Evolutionary conservation across 1,140 invertebrate species (phyloP).

Genomic region (Protaetia brevitarsis): DNA sequence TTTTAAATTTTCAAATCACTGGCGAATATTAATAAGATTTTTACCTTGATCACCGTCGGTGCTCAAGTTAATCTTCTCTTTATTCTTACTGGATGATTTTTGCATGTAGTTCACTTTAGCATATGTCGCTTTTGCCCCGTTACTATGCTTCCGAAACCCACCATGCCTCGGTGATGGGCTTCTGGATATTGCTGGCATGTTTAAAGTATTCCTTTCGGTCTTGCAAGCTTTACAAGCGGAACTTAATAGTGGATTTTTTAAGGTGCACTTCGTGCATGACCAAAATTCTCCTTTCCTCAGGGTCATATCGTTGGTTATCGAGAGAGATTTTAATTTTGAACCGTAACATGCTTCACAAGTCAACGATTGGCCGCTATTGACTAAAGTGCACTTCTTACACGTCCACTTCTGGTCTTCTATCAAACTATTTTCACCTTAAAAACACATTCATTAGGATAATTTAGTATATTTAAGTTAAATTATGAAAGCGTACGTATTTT

Average conservation of each 20-base stretch:
- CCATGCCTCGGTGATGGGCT: constrained; percentile 50
- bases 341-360: constrained; percentile 82
- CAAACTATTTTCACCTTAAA: neutral
- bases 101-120: constrained; percentile 36
- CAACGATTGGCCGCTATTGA: constrained; percentile 66
- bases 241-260: constrained; percentile 74
- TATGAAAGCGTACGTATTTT: neutral
- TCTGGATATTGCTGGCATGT: constrained; percentile 37
- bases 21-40: neutral
- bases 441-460: neutral
- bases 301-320: constrained; percentile 59
- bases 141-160: constrained; percentile 25
- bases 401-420: constrained; percentile 66
- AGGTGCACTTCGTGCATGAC: constrained; percentile 73
- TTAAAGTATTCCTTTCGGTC: constrained; percentile 35
- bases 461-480: neutral
- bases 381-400: constrained; percentile 82
- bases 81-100: constrained; percentile 26
- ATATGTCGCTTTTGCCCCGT: constrained; percentile 29
- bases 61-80: constrained; percentile 31
- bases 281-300: constrained; percentile 73
- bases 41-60: constrained; percentile 33
- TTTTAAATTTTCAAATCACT: neutral
- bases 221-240: constrained; percentile 76
- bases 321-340: constrained; percentile 67